Evolutionary conservation across 1,140 invertebrate species (phyloP).

Genomic region (Hesperophylax magnus): DNA sequence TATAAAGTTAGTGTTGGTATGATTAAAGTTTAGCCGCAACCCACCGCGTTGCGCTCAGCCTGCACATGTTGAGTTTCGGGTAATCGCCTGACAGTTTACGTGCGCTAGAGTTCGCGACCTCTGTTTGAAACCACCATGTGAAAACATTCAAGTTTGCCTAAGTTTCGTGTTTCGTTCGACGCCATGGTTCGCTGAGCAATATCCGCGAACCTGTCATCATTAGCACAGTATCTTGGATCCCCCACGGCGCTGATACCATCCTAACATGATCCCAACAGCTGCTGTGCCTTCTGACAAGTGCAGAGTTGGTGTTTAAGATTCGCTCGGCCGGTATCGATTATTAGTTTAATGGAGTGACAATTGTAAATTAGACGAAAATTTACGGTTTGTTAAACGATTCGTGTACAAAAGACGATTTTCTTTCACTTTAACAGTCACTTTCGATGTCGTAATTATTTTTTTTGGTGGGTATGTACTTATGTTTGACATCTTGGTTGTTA

Average conservation of each 20-base stretch:
- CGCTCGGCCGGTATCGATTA: conserved; percentile 41
- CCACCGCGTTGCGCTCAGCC: not conserved
- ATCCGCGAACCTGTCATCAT: not conserved
- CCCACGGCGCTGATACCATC: not conserved
- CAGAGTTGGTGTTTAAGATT: conserved; percentile 16
- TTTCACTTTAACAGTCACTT: not conserved
- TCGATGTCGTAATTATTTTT: not conserved
- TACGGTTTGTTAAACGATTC: not conserved
- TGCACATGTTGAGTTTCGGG: conserved; percentile 4
- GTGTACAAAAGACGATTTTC: not conserved
- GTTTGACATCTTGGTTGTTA: conserved; percentile 3
- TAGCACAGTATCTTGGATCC: not conserved
- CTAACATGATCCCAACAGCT: not conserved
- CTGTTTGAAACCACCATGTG: conserved; percentile 2
- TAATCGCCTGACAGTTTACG: not conserved
- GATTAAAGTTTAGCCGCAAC: not conserved
- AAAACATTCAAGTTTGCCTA: conserved; percentile 15
- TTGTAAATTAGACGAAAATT: not conserved
- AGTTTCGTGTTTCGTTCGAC: not conserved
- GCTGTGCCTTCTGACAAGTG: not conserved
- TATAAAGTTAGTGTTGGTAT: not conserved
- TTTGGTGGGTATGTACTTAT: not conserved
- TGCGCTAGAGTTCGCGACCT: conserved; percentile 1
- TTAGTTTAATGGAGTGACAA: conserved; percentile 41
- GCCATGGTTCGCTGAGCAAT: conserved; percentile 3